phyloP scores from a whole-genome alignment of 2,797 vertebrate genomes.

The Sebastes miniatus region DNA sequence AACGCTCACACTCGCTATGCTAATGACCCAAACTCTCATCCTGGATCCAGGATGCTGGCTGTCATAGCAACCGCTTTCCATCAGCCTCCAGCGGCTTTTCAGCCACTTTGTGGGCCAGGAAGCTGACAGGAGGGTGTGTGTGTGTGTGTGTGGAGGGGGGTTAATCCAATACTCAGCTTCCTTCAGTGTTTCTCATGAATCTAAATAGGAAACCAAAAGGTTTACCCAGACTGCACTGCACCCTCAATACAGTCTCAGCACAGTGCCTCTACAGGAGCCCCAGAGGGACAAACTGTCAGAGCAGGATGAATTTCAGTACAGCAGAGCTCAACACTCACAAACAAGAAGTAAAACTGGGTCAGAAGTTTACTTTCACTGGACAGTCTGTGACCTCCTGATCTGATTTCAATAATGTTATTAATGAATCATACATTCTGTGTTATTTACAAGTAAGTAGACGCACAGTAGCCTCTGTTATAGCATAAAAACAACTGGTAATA shows the following conservation, averaged over 20 bases:
- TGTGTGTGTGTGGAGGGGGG: neutral
- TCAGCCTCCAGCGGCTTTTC: conserved; percentile 25
- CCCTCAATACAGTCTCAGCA: neutral
- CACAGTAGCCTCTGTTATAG: neutral
- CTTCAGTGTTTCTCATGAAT: conserved; percentile 9
- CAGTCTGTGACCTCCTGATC: neutral
- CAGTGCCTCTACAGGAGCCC: conserved; percentile 2
- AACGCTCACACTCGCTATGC: conserved; percentile 11
- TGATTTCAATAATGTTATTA: neutral
- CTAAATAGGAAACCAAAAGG: conserved; percentile 11
- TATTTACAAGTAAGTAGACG: neutral
- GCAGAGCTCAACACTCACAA: neutral
- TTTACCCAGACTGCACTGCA: conserved; percentile 19
- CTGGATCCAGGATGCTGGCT: conserved; percentile 27
- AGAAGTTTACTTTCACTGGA: neutral
- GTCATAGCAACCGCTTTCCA: conserved; percentile 42
- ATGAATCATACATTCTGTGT: neutral
- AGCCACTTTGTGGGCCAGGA: conserved; percentile 14
- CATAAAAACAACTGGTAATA: neutral
- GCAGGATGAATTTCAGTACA: neutral
- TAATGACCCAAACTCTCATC: conserved; percentile 41
- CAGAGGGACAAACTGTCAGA: conserved; percentile 22
- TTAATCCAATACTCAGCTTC: conserved; percentile 7
- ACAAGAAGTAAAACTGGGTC: conserved; percentile 24
- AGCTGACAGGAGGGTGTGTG: neutral